Percentiles rank a stretch among this genome's conserved stretches.
Evolutionary conservation across 1,140 invertebrate genomes (phyloP).

Genomic region (Pogonognathellus flavescens): DNA sequence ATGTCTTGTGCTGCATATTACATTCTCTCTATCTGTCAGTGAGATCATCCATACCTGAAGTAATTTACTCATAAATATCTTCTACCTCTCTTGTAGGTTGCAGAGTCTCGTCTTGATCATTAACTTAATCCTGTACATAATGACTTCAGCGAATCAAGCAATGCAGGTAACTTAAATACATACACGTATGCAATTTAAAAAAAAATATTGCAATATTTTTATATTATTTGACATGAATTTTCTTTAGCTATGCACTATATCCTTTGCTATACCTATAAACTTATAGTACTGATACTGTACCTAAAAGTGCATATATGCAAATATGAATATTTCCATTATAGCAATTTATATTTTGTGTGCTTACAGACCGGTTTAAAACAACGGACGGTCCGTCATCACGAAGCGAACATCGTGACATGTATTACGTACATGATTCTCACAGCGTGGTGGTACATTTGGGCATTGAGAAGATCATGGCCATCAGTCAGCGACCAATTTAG

Average conservation of each 20-base stretch:
- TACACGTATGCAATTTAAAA: background rate
- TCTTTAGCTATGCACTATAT: background rate
- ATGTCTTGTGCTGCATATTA: no score
- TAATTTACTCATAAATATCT: conserved; percentile 21
- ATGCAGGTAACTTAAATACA: conserved; percentile 53
- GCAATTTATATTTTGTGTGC: background rate
- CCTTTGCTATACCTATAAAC: no score
- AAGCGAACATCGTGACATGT: conserved; percentile 45
- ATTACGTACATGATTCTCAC: conserved; percentile 58
- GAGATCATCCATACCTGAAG: background rate
- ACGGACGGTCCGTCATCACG: conserved; percentile 41
- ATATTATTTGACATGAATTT: background rate
- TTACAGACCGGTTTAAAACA: conserved; percentile 47
- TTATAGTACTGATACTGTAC: background rate
- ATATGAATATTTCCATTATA: background rate
- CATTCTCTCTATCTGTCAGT: conserved; percentile 9
- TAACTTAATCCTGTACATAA: conserved; percentile 58
- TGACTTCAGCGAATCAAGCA: conserved; percentile 59
- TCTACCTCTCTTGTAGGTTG: conserved; percentile 25
- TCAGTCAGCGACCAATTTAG: conserved; percentile 61
- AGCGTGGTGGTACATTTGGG: conserved; percentile 60
- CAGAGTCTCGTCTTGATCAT: conserved; percentile 53
- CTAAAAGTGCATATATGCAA: background rate
- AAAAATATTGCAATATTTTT: conserved; percentile 19
- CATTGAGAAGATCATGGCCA: conserved; percentile 62